phyloP scores from a whole-genome alignment of 64 coral and sea anemone species.

The Acropora tenuis region DNA sequence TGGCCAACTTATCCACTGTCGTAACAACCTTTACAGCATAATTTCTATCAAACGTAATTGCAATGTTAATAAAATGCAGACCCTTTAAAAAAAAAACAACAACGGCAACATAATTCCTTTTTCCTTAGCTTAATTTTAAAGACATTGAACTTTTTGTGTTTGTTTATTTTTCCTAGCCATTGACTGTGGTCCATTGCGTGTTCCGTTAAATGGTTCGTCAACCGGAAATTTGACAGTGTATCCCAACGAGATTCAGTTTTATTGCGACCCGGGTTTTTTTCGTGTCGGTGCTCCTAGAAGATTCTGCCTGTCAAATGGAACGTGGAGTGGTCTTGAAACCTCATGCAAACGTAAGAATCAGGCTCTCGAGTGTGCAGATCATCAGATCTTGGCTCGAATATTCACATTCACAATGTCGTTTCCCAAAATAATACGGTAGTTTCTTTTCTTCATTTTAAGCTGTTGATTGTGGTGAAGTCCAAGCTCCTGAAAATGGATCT shows the following conservation, averaged over 20 bases:
- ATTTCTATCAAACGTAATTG: too few species aligned
- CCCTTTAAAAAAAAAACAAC: too few species aligned
- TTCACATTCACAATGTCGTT: too few species aligned
- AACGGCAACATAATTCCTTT: too few species aligned
- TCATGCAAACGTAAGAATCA: background rate
- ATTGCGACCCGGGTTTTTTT: slow-evolving; percentile 35
- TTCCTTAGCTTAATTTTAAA: too few species aligned
- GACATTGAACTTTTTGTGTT: too few species aligned
- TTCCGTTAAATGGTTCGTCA: slow-evolving; percentile 30
- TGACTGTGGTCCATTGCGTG: slow-evolving; percentile 34
- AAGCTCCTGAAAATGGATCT: slow-evolving; percentile 46
- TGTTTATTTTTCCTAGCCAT: background rate
- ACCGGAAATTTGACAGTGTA: slow-evolving; percentile 49
- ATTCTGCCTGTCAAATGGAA: slow-evolving; percentile 12
- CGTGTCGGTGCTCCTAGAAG: slow-evolving; percentile 13
- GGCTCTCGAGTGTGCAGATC: too few species aligned
- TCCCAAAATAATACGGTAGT: too few species aligned
- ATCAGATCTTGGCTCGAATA: too few species aligned
- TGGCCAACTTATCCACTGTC: too few species aligned
- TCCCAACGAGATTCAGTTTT: slow-evolving; percentile 12
- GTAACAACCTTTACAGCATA: too few species aligned
- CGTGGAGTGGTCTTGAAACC: background rate
- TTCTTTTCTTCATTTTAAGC: background rate
- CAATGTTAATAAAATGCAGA: too few species aligned
- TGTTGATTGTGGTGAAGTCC: slow-evolving; percentile 52